Evolutionary conservation across 2,888 invertebrate genomes (phyloP).

Genomic region (Rutpela maculata): DNA sequence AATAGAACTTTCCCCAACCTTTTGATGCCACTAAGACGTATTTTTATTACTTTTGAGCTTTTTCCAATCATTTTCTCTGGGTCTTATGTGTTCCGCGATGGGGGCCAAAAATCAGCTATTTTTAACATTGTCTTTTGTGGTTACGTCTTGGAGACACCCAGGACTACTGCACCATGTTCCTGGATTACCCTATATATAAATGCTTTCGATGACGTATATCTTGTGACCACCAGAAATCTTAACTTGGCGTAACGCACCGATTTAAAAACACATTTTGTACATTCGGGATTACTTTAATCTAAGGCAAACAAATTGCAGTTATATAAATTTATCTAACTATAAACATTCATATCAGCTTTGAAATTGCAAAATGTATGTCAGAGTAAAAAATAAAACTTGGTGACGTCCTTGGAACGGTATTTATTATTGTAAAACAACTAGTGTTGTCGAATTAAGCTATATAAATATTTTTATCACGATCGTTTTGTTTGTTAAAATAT

Average conservation of each 20-base stretch:
- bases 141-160: too few relatives aligned
- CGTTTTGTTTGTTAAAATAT: conserved; percentile 15
- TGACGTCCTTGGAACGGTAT: conserved; percentile 19
- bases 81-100: too few relatives aligned
- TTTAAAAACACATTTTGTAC: background rate
- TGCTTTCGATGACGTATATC: background rate
- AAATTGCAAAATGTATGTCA: conserved; percentile 19
- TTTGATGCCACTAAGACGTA: too few relatives aligned
- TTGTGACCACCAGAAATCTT: background rate
- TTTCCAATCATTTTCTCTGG: too few relatives aligned
- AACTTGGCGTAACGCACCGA: background rate
- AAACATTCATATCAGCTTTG: conserved; percentile 28
- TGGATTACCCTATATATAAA: background rate
- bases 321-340: conserved; percentile 34
- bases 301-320: conserved; percentile 13
- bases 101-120: too few relatives aligned
- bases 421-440: conserved; percentile 23
- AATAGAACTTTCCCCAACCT: too few relatives aligned
- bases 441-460: conserved; percentile 4
- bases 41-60: too few relatives aligned
- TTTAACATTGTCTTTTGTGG: too few relatives aligned
- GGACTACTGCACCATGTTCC: too few relatives aligned
- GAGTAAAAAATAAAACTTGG: background rate
- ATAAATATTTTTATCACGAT: conserved; percentile 16
- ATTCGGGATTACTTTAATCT: conserved; percentile 1